Conservation (phyloP, 2,888 invertebrate species). For the Epirrhoe tristata region DNA sequence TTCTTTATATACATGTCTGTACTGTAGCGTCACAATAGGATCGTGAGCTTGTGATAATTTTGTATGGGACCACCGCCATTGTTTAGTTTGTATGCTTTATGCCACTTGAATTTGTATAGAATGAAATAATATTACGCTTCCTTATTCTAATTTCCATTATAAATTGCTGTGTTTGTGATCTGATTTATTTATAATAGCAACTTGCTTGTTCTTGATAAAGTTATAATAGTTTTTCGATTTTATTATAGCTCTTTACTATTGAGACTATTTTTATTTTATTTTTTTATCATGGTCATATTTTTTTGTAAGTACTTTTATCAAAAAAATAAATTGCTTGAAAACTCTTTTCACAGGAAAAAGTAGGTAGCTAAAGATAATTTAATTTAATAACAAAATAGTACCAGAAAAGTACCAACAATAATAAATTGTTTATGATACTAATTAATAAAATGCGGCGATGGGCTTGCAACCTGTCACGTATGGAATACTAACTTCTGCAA, state of each 20-base stretch:
- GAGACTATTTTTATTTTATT: background rate
- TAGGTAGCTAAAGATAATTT: too few species aligned
- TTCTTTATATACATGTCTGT: conserved; percentile 45
- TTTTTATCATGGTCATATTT: background rate
- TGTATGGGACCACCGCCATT: conserved; percentile 61
- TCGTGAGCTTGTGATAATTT: conserved; percentile 60
- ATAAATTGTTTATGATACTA: too few species aligned
- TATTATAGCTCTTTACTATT: background rate
- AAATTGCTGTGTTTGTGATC: conserved; percentile 33
- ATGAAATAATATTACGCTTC: conserved; percentile 64
- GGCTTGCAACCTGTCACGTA: too few species aligned
- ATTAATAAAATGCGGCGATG: too few species aligned
- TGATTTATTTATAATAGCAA: conserved; percentile 23
- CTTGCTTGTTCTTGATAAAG: background rate
- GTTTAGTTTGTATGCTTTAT: conserved; percentile 64
- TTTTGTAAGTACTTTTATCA: too few species aligned
- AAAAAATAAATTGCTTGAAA: too few species aligned
- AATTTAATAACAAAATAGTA: too few species aligned
- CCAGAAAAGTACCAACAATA: too few species aligned
- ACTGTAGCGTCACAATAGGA: conserved; percentile 54
- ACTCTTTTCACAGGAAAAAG: too few species aligned
- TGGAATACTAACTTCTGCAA: too few species aligned
- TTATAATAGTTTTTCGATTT: background rate
- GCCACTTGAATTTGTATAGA: conserved; percentile 59
- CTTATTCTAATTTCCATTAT: conserved; percentile 61